Evolutionary conservation across 2,797 vertebrate species (phyloP).

Genomic region (Lacerta bilineata): DNA sequence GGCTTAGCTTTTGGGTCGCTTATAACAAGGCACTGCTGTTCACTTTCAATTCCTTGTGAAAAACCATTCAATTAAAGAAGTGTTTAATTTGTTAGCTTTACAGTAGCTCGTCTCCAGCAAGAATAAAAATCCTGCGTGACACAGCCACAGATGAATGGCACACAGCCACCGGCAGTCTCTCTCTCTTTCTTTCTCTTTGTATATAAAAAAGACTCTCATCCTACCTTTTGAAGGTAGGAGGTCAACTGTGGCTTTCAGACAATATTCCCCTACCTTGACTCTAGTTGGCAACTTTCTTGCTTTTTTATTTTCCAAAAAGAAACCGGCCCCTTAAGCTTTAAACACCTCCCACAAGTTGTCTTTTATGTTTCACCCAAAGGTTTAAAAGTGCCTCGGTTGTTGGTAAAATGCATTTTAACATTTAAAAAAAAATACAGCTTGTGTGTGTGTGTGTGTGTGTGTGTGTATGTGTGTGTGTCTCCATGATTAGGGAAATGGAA

Average conservation of each 20-base stretch:
- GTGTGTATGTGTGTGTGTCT: too few relatives aligned
- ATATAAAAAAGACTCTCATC: conserved; percentile 28
- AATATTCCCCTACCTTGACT: conserved; percentile 9
- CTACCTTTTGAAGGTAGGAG: conserved; percentile 28
- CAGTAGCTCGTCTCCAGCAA: conserved; percentile 22
- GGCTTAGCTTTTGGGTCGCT: conserved; percentile 43
- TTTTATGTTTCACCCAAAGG: conserved; percentile 56
- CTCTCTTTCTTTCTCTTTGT: background rate
- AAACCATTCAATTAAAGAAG: conserved; percentile 11
- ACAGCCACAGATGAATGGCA: conserved; percentile 17
- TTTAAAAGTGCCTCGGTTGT: conserved; percentile 41
- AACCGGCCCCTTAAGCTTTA: conserved; percentile 40
- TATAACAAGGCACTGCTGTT: conserved; percentile 31
- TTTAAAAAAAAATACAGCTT: conserved; percentile 26
- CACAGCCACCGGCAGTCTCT: background rate
- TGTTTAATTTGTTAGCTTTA: conserved; percentile 37
- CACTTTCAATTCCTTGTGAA: conserved; percentile 27
- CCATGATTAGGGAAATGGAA: conserved; percentile 33
- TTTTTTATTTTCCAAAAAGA: conserved; percentile 41
- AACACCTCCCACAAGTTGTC: conserved; percentile 31
- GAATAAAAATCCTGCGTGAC: conserved; percentile 45
- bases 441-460: too few relatives aligned
- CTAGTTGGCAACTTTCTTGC: conserved; percentile 31
- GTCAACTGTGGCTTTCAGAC: conserved; percentile 45
- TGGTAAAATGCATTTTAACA: conserved; percentile 33